A percentile compares a stretch with the other conserved stretches of the same genome.
phyloP scores from a whole-genome alignment of 2,797 vertebrate species.

The Vultur gryphus region DNA sequence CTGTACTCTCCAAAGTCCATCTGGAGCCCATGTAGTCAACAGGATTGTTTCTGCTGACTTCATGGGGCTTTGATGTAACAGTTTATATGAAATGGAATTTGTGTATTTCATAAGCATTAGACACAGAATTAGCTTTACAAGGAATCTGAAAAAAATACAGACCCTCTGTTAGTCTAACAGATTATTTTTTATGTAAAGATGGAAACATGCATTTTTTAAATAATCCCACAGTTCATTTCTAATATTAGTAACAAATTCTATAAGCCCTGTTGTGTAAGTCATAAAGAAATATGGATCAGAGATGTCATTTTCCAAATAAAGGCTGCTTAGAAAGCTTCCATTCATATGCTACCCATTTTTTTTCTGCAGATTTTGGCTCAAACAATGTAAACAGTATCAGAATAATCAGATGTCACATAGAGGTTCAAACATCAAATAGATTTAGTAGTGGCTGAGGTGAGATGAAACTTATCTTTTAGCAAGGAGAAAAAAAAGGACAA shows the following conservation, averaged over 20 bases:
- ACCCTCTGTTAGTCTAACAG: not conserved
- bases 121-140: not conserved
- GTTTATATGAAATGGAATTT: not conserved
- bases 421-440: not conserved
- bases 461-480: not conserved
- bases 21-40: not conserved
- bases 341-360: not conserved
- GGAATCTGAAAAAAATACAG: not conserved
- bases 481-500: not conserved
- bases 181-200: not conserved
- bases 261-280: not conserved
- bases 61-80: not conserved
- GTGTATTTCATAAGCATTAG: not conserved
- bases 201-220: not conserved
- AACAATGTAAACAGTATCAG: not conserved
- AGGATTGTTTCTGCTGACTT: not conserved
- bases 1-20: not conserved
- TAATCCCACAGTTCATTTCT: not conserved
- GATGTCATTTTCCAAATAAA: not conserved
- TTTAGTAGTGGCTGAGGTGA: not conserved
- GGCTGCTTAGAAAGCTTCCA: not conserved
- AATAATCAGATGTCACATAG: not conserved
- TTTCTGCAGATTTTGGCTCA: not conserved
- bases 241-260: not conserved
- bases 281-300: not conserved